phyloP scores from a whole-genome alignment of 1,140 invertebrate genomes.

The Drosophila cardini region DNA sequence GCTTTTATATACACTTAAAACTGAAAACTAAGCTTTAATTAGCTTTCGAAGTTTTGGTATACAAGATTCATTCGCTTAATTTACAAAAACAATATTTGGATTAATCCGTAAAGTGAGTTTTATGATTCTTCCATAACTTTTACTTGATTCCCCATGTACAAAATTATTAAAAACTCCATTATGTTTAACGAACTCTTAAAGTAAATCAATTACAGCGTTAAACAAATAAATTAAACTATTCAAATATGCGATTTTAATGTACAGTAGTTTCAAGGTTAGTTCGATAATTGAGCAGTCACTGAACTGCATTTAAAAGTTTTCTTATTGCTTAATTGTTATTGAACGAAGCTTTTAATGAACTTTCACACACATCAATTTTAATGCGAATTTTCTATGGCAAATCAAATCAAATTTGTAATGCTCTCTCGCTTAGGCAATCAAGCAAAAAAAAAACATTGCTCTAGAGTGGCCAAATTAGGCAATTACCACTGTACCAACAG shows the following conservation, averaged over 20 bases:
- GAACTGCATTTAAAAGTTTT: neutral
- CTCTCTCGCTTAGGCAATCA: neutral
- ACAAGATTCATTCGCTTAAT: no score
- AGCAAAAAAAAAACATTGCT: neutral
- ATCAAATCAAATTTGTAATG: conserved; percentile 5
- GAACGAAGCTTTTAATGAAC: conserved; percentile 5
- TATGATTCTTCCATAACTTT: no score
- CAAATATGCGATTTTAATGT: conserved; percentile 1
- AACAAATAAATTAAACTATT: neutral
- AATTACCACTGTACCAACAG: conserved; percentile 44
- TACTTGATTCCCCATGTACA: no score
- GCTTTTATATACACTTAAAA: no score
- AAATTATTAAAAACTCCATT: no score
- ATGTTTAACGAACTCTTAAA: no score
- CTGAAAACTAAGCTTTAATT: no score
- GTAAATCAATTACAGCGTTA: no score
- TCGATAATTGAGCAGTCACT: conserved; percentile 7
- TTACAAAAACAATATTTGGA: no score
- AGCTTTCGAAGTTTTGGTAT: no score
- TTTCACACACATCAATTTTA: neutral
- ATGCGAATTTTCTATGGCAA: neutral
- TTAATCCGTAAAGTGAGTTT: no score
- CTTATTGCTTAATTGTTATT: no score
- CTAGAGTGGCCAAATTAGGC: conserved; percentile 34
- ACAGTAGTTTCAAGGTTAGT: conserved; percentile 26